Evolutionary conservation across 1,140 invertebrate genomes (phyloP).

Genomic region (Samia ricini): DNA sequence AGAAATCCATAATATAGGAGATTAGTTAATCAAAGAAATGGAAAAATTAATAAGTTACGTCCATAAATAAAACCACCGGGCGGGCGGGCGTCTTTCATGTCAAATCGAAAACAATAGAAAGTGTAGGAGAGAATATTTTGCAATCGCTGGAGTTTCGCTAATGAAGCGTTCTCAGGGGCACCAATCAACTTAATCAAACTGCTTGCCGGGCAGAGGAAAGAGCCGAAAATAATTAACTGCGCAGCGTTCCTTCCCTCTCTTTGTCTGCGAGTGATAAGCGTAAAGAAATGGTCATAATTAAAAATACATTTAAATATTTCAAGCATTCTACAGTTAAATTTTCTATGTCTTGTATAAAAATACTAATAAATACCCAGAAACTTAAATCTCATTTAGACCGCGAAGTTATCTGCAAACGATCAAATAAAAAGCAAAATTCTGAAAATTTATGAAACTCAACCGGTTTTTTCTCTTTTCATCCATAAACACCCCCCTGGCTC

Average conservation of each 20-base stretch:
- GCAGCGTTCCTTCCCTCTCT: background rate
- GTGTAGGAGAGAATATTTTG: conserved; percentile 17
- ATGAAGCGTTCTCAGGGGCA: conserved; percentile 22
- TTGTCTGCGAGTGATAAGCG: background rate
- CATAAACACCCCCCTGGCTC: too few relatives aligned
- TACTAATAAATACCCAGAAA: too few relatives aligned
- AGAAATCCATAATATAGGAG: too few relatives aligned
- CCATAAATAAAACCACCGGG: conserved; percentile 28
- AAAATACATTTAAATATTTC: too few relatives aligned
- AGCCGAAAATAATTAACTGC: conserved; percentile 19
- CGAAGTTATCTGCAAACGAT: too few relatives aligned
- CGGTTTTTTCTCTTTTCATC: too few relatives aligned
- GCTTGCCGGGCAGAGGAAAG: conserved; percentile 8
- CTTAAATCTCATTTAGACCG: too few relatives aligned
- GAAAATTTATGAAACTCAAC: too few relatives aligned
- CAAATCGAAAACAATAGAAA: conserved; percentile 14
- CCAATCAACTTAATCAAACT: conserved; percentile 26
- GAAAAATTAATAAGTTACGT: conserved; percentile 24
- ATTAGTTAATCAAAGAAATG: conserved; percentile 26
- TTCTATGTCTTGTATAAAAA: too few relatives aligned
- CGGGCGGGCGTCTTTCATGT: conserved; percentile 13
- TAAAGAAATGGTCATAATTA: background rate
- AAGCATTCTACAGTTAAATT: too few relatives aligned
- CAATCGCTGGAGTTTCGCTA: conserved; percentile 26
- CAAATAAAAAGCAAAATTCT: too few relatives aligned